Evolutionary conservation across 2,888 invertebrate species (phyloP).

Genomic region (Agrotis ipsilon): DNA sequence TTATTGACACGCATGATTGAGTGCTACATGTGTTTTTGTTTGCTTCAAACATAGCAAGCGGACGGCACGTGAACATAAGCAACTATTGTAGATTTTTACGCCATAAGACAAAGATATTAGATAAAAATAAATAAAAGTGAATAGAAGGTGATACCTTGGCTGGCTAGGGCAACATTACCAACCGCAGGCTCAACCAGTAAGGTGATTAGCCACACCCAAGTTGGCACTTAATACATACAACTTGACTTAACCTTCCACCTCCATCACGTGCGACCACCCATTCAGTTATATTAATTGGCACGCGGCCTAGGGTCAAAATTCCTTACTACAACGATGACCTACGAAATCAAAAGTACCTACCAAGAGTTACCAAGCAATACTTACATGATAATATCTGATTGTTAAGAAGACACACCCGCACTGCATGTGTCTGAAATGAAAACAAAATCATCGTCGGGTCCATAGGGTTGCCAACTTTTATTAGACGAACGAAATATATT

Average conservation of each 20-base stretch:
- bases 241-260: not conserved
- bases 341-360: not conserved
- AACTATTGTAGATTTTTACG: not conserved
- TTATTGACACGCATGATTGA: slow-evolving; percentile 10
- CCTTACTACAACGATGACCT: slow-evolving; percentile 9
- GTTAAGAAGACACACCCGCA: slow-evolving; percentile 18
- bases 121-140: not conserved
- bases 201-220: slow-evolving; percentile 11
- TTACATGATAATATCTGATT: slow-evolving; percentile 22
- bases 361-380: not conserved
- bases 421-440: slow-evolving; percentile 23
- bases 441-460: not conserved
- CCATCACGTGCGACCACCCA: not conserved
- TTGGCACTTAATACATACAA: not conserved
- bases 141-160: no score
- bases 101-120: not conserved
- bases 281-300: not conserved
- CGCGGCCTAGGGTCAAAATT: slow-evolving; percentile 8
- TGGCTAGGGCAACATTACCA: not conserved
- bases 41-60: slow-evolving; percentile 21
- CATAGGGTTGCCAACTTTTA: no score
- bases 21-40: slow-evolving; percentile 15
- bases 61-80: slow-evolving; percentile 21
- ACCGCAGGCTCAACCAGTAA: not conserved
- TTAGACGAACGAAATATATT: no score